phyloP scores from a whole-genome alignment of 2,113 vertebrate species.

The Bungarus multicinctus region DNA sequence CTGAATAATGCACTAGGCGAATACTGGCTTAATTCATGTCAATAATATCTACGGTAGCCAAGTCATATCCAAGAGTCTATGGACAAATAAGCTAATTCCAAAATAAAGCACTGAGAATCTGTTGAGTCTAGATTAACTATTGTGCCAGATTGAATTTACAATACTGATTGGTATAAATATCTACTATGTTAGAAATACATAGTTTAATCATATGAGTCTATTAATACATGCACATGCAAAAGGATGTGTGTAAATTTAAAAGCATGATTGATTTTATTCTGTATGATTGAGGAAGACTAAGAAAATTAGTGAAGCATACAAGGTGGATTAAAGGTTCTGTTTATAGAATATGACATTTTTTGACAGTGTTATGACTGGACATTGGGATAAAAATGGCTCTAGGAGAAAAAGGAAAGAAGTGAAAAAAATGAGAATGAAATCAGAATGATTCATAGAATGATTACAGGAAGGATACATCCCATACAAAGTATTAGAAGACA shows the following conservation, averaged over 20 bases:
- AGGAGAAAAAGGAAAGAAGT: neutral
- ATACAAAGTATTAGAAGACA: neutral
- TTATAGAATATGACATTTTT: neutral
- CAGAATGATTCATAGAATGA: neutral
- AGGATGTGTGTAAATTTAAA: neutral
- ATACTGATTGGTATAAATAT: neutral
- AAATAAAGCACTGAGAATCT: neutral
- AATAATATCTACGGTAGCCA: neutral
- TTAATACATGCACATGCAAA: neutral
- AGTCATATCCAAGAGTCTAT: neutral
- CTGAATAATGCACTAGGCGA: neutral
- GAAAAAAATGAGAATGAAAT: neutral
- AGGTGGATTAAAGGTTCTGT: neutral
- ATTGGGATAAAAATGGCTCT: neutral
- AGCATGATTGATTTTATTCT: neutral
- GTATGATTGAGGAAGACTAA: neutral
- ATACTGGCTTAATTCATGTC: neutral
- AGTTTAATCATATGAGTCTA: neutral
- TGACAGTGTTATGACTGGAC: neutral
- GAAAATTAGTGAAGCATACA: neutral
- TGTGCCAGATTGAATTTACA: neutral
- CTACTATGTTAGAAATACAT: neutral
- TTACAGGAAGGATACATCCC: neutral
- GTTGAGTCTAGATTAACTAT: neutral
- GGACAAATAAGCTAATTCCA: neutral